Percentiles rank a stretch among this genome's conserved stretches.
phyloP scores from a whole-genome alignment of 1,140 invertebrate genomes.

The Lineus longissimus region DNA sequence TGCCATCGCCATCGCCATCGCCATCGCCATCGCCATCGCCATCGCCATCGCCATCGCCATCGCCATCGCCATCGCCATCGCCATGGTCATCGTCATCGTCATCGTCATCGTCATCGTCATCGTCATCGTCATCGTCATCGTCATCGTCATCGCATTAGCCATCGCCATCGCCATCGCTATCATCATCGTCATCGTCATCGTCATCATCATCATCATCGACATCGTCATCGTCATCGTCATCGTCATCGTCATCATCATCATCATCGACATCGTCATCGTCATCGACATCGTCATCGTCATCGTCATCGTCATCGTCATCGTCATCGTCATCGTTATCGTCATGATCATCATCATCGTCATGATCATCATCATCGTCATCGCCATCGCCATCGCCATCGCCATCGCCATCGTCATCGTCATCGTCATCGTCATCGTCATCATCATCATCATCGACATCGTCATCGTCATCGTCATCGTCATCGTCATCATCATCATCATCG shows the following conservation, averaged over 20 bases:
- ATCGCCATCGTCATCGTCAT: too few species aligned
- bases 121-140: conserved; percentile 1
- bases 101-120: not conserved
- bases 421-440: too few species aligned
- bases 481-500: too few species aligned
- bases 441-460: too few species aligned
- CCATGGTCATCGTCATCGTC: conserved; percentile 1
- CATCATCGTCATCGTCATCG: conserved; percentile 2
- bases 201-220: conserved; percentile 1
- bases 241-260: conserved; percentile 2
- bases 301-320: conserved; percentile 2
- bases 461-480: too few species aligned
- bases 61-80: too few species aligned
- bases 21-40: conserved; percentile 5
- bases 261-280: conserved; percentile 1
- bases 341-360: too few species aligned
- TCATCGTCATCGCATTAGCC: too few species aligned
- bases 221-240: conserved; percentile 2
- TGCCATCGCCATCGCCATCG: not conserved
- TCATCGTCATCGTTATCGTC: too few species aligned
- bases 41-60: not conserved
- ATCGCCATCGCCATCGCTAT: not conserved
- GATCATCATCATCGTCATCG: conserved; percentile 8
- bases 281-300: conserved; percentile 1
- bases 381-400: conserved; percentile 5